Conservation (phyloP, 2,888 invertebrate species). For the Notocelia uddmanniana region DNA sequence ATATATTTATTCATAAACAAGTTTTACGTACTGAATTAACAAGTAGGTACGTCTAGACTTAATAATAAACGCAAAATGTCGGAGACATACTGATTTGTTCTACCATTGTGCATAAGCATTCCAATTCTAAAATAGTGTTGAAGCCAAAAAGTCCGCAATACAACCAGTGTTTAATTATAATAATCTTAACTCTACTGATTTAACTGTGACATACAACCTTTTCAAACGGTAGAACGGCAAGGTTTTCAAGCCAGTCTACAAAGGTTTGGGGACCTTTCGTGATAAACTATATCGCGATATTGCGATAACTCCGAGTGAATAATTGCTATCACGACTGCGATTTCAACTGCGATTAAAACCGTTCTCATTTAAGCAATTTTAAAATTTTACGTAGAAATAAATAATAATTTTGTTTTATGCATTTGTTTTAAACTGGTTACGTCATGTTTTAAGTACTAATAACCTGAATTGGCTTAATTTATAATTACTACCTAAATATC, state of each 20-base stretch:
- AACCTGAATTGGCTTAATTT: no score
- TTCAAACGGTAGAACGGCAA: background rate
- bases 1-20: no score
- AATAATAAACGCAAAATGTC: background rate
- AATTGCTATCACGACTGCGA: slow-evolving; percentile 8
- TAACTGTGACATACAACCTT: background rate
- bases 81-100: background rate
- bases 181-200: background rate
- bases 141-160: background rate
- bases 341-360: slow-evolving; percentile 1
- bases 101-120: background rate
- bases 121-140: slow-evolving; percentile 1
- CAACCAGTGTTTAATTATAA: background rate
- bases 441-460: no score
- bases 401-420: background rate
- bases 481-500: no score
- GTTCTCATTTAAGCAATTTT: background rate
- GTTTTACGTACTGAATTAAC: no score
- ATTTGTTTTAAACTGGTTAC: background rate
- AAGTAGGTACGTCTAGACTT: background rate
- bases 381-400: background rate
- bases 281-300: slow-evolving; percentile 10
- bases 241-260: background rate
- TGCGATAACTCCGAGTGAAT: background rate
- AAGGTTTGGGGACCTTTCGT: slow-evolving; percentile 26